Evolutionary conservation across 2,888 invertebrate species (phyloP).

Genomic region (Aspidiotus destructor): DNA sequence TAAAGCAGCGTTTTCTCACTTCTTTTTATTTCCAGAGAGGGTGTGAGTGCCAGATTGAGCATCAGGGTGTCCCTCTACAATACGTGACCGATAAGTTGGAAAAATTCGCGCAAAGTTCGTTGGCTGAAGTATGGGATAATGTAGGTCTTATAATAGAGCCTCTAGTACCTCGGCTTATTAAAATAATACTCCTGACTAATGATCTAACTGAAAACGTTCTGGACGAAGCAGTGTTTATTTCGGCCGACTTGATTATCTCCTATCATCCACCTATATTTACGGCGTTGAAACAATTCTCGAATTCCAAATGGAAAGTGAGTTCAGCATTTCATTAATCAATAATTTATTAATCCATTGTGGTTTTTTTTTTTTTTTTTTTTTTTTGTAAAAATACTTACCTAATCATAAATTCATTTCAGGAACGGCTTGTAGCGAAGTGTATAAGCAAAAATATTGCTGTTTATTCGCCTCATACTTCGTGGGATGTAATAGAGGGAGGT

Average conservation of each 20-base stretch:
- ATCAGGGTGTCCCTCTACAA: conserved; percentile 39
- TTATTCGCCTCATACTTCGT: conserved; percentile 87
- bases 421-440: conserved; percentile 67
- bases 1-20: too few species aligned
- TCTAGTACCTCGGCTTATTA: conserved; percentile 45
- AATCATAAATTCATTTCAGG: conserved; percentile 46
- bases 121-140: conserved; percentile 88
- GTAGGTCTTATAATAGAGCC: conserved; percentile 86
- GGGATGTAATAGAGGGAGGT: conserved; percentile 73
- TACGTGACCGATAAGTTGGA: conserved; percentile 51
- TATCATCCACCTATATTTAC: conserved; percentile 95
- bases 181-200: conserved; percentile 72
- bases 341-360: too few species aligned
- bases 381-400: conserved; percentile 20
- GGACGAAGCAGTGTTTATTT: conserved; percentile 60
- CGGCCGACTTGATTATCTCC: conserved; percentile 71
- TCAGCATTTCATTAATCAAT: conserved; percentile 45
- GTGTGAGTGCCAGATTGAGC: too few species aligned
- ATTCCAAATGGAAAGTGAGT: conserved; percentile 54
- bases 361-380: too few species aligned
- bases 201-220: conserved; percentile 84
- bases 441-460: conserved; percentile 75
- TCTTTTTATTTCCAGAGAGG: too few species aligned
- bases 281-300: conserved; percentile 66
- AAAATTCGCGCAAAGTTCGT: conserved; percentile 56